Base-by-base conservation (phyloP, 1,140 invertebrate genomes). In the Lysiphlebus fabarum region DNA sequence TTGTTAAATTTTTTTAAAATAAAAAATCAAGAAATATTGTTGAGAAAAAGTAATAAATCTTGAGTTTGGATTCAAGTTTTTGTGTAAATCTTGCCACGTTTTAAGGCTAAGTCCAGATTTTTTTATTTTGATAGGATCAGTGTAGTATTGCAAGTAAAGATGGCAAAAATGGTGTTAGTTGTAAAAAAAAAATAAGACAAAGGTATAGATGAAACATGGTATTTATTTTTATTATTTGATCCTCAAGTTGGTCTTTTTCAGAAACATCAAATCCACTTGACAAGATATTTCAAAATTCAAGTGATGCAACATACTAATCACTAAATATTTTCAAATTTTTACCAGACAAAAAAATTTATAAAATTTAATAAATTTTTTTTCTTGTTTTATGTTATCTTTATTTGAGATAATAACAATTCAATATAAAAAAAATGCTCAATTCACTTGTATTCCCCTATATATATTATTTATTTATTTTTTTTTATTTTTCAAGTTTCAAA, bases 11-110 rank as follows among this genome's bases (percentile, higher is more conserved):
- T 38, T 38, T 3, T 41, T 41, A 10, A 9, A 44, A 41, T 38
- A 43, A 40, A 56, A 11, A 53, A 44, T 36, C 7, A 41, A 51
- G 42, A 40, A 49, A 51, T 53, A 51, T 51, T 38, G 56, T 40
- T 40, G 38, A 9, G 37, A 37, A 14, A 48, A 61, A 57, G 40
- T 67, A 67, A 73, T 75, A 79, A 79, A 79, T 79, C 76, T 74
- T 68, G 67, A 68, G 70, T 68, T 70, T 62, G 63, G 73, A 76
- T 71, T 76, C 73, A 78, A 79, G 72, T 77, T 77, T 65, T 69
- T 61, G 66, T 69, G 72, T 77, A 79, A 79, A 78, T 79, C 77
- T 78, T 70, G 61, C 73, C 77, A 78, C 77, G 77, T 80, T 78
- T 78, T 74, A 75, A 73, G 74, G 70, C 68, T 80, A 80, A 78